phyloP scores from a whole-genome alignment of 2,113 vertebrate genomes.

The Cepphus grylle region DNA sequence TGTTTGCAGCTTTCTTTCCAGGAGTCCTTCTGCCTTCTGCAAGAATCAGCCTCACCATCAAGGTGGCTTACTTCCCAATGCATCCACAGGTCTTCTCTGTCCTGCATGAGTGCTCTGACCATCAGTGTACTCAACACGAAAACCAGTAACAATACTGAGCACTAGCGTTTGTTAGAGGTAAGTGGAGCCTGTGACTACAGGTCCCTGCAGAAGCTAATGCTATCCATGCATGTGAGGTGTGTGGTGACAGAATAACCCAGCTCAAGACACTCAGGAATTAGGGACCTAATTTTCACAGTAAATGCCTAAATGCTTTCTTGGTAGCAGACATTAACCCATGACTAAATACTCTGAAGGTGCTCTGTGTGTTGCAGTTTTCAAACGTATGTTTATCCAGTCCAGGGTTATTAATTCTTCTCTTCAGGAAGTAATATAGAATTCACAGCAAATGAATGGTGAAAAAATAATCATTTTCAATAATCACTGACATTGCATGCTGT shows the following conservation, averaged over 20 bases:
- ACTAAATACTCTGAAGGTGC: neutral
- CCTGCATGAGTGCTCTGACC: neutral
- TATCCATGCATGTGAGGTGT: neutral
- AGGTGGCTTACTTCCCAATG: neutral
- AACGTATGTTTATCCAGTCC: neutral
- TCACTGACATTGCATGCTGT: neutral
- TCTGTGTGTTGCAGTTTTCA: neutral
- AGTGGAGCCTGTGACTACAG: neutral
- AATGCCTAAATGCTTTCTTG: neutral
- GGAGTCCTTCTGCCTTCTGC: neutral
- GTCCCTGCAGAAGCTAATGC: neutral
- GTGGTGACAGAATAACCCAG: neutral
- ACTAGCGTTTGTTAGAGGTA: neutral
- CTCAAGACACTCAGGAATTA: neutral
- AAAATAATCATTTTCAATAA: neutral
- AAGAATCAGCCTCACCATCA: neutral
- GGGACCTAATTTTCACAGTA: neutral
- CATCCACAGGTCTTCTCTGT: neutral
- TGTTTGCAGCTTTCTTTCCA: neutral
- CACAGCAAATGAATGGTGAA: neutral
- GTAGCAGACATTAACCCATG: neutral
- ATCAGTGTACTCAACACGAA: neutral
- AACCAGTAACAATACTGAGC: neutral
- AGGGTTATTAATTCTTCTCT: neutral
- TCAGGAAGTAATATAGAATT: neutral